phyloP scores from a whole-genome alignment of 2,113 vertebrate genomes.

The Amphiprion ocellaris region DNA sequence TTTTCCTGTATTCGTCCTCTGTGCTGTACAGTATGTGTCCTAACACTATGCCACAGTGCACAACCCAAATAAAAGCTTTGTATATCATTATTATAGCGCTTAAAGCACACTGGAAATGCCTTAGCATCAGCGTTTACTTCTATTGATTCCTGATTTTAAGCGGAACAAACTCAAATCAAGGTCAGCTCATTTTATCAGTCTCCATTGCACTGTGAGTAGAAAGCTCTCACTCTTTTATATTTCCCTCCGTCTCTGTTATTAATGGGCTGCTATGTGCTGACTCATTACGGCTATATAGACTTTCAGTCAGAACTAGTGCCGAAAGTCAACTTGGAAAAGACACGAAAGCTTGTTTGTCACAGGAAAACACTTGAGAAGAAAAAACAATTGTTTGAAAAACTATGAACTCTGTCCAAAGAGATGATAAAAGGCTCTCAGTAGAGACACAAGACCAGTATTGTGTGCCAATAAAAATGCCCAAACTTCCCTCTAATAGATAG shows the following conservation, averaged over 20 bases:
- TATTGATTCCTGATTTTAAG: not conserved
- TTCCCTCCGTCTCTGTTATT: constrained; percentile 16
- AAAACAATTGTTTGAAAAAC: constrained; percentile 4
- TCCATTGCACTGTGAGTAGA: not conserved
- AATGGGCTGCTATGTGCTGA: constrained; percentile 27
- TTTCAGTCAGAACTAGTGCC: constrained; percentile 8
- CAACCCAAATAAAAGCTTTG: not conserved
- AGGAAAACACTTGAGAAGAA: not conserved
- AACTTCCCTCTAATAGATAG: too few species aligned
- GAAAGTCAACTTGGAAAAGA: constrained; percentile 9
- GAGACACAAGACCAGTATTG: not conserved
- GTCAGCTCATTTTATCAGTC: not conserved
- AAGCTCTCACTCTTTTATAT: constrained; percentile 16
- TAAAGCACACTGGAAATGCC: too few species aligned
- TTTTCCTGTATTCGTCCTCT: constrained; percentile 36
- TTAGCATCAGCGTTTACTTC: too few species aligned
- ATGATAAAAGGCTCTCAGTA: not conserved
- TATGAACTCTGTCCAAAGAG: not conserved
- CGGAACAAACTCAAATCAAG: not conserved
- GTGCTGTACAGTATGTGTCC: not conserved
- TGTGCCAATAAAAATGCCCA: not conserved
- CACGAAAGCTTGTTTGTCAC: not conserved
- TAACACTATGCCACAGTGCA: not conserved
- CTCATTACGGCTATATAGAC: constrained; percentile 18
- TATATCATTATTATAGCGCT: too few species aligned